Conservation (phyloP, 2,113 vertebrate genomes). For the Trematocara unimaculatum region DNA sequence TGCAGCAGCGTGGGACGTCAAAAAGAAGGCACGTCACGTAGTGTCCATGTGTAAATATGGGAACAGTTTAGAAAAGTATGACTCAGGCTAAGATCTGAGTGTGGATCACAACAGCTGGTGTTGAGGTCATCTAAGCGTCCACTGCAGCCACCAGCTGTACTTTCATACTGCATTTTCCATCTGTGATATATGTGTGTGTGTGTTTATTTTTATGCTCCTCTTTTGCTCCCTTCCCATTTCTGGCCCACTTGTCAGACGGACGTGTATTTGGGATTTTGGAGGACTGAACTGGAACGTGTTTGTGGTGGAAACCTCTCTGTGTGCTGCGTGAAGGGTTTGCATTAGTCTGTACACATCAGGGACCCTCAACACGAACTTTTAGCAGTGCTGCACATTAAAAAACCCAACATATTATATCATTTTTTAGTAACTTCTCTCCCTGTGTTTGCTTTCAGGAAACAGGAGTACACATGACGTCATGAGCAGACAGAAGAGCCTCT, state of each 20-base stretch:
- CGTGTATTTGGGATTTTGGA: not conserved
- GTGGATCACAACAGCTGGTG: not conserved
- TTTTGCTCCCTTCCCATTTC: not conserved
- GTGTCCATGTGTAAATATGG: not conserved
- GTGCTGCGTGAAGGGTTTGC: not conserved
- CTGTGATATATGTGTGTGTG: not conserved
- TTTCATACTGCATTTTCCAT: not conserved
- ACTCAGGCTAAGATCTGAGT: not conserved
- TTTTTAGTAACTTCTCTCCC: not conserved
- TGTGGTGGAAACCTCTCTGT: not conserved
- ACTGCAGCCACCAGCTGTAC: not conserved
- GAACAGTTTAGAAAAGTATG: not conserved
- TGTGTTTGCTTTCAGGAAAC: not conserved
- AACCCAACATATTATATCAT: not conserved
- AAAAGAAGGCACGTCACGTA: not conserved
- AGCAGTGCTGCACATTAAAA: not conserved
- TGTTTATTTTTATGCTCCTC: not conserved
- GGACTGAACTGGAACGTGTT: not conserved
- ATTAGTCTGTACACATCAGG: not conserved
- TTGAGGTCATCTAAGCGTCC: not conserved
- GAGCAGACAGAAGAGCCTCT: not conserved
- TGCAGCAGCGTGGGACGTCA: not conserved
- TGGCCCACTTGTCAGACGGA: not conserved
- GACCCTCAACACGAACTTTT: not conserved
- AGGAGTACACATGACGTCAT: not conserved